phyloP scores from a whole-genome alignment of 1,140 invertebrate genomes.

The Drosophila takahashii region DNA sequence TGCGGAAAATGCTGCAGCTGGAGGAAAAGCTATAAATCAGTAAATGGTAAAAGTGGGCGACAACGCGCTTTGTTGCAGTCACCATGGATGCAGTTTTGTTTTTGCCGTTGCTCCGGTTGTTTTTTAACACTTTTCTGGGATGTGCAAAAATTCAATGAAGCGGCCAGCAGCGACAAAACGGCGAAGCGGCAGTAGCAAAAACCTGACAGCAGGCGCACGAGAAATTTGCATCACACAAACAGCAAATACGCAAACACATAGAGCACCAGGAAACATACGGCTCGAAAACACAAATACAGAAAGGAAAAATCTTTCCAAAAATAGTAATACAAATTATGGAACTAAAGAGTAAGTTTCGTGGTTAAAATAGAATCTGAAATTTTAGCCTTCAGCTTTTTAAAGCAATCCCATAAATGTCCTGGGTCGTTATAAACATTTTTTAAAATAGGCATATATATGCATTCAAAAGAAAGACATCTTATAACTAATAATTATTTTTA shows the following conservation, averaged over 20 bases:
- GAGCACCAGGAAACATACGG: constrained; percentile 51
- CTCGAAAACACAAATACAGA: constrained; percentile 18
- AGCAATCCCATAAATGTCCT: too few relatives aligned
- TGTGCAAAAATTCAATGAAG: constrained; percentile 79
- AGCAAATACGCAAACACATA: constrained; percentile 38
- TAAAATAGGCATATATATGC: too few relatives aligned
- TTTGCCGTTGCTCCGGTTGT: constrained; percentile 14
- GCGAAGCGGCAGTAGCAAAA: constrained; percentile 49
- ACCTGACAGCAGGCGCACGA: constrained; percentile 68
- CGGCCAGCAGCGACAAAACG: constrained; percentile 62
- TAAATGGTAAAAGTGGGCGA: constrained; percentile 69
- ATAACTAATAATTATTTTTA: too few relatives aligned
- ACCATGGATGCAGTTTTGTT: constrained; percentile 55
- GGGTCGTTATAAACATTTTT: too few relatives aligned
- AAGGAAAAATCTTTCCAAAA: background rate
- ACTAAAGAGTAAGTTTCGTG: too few relatives aligned
- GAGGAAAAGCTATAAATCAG: constrained; percentile 70
- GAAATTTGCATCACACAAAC: constrained; percentile 73
- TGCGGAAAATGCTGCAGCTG: constrained; percentile 39
- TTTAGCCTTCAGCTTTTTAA: too few relatives aligned
- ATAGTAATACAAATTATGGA: too few relatives aligned
- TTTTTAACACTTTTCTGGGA: constrained; percentile 76
- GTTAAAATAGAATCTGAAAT: too few relatives aligned
- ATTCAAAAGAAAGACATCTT: too few relatives aligned
- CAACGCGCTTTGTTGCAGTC: constrained; percentile 44